Evolutionary conservation across 2,113 vertebrate genomes (phyloP), one percentile per base, ranked within the genome.

Genomic region (Indri indri): DNA sequence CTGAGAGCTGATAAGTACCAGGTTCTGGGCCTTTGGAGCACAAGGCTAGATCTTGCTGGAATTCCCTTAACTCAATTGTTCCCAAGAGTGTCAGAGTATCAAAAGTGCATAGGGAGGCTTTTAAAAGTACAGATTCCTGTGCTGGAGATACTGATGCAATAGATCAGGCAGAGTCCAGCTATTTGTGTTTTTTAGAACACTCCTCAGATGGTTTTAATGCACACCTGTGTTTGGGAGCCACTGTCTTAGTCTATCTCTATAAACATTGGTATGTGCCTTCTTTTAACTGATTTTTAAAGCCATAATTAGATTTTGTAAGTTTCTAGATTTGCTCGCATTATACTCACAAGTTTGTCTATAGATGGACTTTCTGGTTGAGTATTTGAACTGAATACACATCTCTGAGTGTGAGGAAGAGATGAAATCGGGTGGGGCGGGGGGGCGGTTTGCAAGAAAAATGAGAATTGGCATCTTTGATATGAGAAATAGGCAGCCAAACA

Each of bases 1-100:
- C 70, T 65, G 70, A 92, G 27, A 81, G 25, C 47, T 92, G 45
- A 23, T 83, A 79, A 95, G 65, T 76, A 92, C 34, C 77, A 93
- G 45, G 30, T 57, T 63, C 42, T 50, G 42, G 12, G 32, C 37
- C 82, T 91, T 68, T 74, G 45, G 74, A 84, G 12, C 34, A 71
- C 42, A 65, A 50, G 34, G 20, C 6, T 73, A 50, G 45, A 52
- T 76, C 34, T 71, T 79, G 25, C 4, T 88, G 52, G 71, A 79
- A 81, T 91, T 88, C 4, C 37, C 71, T 90, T 40, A 63, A 5
- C 34, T 32, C 17, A 40, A 0, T 8, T n/a, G 14, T 90, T 54
- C 50, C n/a, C 45, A 52, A 95, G 87, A 5, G 9, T 94, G 14
- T 90, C 81, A 27, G 30, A 71, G 20, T 61, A 52, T 82, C 34